These are phyloP conservation scores for Hippocampus comes DNA, from an alignment of 2,113 vertebrate species.

Conservation along the genomic window DNA sequence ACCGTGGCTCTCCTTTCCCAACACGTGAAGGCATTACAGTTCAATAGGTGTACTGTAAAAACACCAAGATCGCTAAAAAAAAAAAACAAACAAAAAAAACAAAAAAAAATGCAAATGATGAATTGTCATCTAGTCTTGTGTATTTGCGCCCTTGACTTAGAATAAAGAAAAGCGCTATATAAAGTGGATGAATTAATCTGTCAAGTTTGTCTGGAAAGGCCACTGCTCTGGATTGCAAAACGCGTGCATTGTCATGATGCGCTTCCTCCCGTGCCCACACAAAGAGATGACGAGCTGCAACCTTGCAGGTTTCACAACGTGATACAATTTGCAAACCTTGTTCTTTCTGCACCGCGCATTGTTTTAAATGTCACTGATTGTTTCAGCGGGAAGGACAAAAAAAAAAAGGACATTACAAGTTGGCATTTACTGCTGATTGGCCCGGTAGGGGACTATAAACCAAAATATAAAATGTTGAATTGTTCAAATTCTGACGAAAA, in stretches of 20 bases:
- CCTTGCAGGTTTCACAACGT: not conserved
- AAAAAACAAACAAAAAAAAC: too few relatives aligned
- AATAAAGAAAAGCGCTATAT: too few relatives aligned
- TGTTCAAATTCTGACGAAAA: not conserved
- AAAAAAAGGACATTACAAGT: constrained; percentile 11
- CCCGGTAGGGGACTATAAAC: constrained; percentile 9
- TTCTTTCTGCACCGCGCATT: not conserved
- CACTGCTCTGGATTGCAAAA: not conserved
- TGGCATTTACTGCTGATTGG: constrained; percentile 38
- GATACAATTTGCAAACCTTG: not conserved
- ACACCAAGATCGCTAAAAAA: too few relatives aligned
- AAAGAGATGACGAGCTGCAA: not conserved
- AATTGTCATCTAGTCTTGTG: too few relatives aligned
- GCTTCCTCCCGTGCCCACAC: not conserved
- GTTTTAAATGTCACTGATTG: constrained; percentile 19
- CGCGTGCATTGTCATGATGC: not conserved
- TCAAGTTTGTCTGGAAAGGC: not conserved
- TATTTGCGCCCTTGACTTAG: too few relatives aligned
- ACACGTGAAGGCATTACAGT: too few relatives aligned
- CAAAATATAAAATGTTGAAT: too few relatives aligned
- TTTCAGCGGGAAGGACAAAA: not conserved
- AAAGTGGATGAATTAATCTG: too few relatives aligned
- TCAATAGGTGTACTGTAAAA: too few relatives aligned
- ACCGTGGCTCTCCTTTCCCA: too few relatives aligned
- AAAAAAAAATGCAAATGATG: too few relatives aligned